A percentile compares a stretch with the other conserved stretches of the same genome.
phyloP scores from a whole-genome alignment of 2,888 invertebrate genomes.

The Synanthedon tipuliformis region DNA sequence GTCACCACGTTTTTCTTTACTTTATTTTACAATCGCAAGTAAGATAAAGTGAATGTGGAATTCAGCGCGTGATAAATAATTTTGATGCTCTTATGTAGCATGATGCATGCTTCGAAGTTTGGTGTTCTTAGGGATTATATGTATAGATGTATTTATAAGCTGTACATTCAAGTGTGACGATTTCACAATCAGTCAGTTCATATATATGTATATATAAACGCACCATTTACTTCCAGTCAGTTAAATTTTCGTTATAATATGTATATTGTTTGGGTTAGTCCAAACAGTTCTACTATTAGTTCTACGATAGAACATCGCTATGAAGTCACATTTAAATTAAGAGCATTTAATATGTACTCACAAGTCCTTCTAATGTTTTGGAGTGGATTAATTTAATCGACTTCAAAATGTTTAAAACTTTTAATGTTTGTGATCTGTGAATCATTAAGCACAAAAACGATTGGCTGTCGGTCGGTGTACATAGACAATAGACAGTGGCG shows the following conservation, averaged over 20 bases:
- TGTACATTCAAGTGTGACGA: too few species aligned
- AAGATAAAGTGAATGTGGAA: not conserved
- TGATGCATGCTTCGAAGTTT: not conserved
- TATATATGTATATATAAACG: too few species aligned
- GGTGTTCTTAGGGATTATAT: not conserved
- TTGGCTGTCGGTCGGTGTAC: constrained; percentile 2
- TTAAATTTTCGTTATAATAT: too few species aligned
- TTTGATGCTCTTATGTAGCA: not conserved
- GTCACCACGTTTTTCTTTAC: not conserved
- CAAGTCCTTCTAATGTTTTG: too few species aligned
- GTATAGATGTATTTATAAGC: too few species aligned
- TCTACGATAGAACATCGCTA: too few species aligned
- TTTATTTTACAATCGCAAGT: not conserved
- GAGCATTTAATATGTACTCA: too few species aligned
- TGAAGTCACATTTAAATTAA: too few species aligned
- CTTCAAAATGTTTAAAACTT: not conserved
- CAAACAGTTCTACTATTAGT: too few species aligned
- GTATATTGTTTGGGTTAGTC: too few species aligned
- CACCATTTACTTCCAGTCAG: too few species aligned
- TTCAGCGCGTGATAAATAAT: not conserved
- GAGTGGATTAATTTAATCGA: not conserved
- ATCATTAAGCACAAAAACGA: not conserved
- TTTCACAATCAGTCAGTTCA: too few species aligned
- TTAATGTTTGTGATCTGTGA: not conserved
- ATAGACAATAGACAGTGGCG: constrained; percentile 31